phyloP scores from a whole-genome alignment of 2,113 vertebrate genomes.

The Pangasianodon hypophthalmus region DNA sequence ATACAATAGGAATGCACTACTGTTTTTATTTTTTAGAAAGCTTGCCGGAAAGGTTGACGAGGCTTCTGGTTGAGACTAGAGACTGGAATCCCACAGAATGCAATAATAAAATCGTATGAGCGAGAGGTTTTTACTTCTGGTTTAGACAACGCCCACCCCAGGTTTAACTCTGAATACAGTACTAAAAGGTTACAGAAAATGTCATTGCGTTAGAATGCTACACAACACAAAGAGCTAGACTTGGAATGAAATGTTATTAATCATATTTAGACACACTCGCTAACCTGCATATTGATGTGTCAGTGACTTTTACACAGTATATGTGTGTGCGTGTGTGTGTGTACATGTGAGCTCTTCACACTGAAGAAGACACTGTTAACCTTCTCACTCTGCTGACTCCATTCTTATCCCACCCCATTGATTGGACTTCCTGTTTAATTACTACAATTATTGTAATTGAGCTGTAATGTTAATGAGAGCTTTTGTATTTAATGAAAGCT shows the following conservation, averaged over 20 bases:
- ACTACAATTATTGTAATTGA: conserved; percentile 10
- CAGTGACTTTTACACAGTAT: neutral
- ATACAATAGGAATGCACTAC: neutral
- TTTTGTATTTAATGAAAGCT: neutral
- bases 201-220: neutral
- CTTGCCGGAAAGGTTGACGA: neutral
- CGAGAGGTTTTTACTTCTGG: neutral
- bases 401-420: conserved; percentile 9
- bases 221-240: neutral
- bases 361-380: neutral
- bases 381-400: conserved; percentile 20
- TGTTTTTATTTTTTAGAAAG: neutral
- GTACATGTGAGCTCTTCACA: neutral
- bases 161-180: neutral
- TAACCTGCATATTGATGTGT: neutral
- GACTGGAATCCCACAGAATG: neutral
- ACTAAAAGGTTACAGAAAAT: neutral
- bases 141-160: neutral
- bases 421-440: conserved; percentile 44
- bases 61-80: neutral
- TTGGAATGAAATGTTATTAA: neutral
- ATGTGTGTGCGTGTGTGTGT: conserved; percentile 16
- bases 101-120: neutral
- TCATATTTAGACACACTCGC: neutral
- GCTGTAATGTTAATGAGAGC: neutral